A percentile compares a stretch with the other conserved stretches of the same genome.
These are phyloP conservation scores for Polymixis flavicincta DNA, from an alignment of 2,888 invertebrate species.

Conservation along the genomic window DNA sequence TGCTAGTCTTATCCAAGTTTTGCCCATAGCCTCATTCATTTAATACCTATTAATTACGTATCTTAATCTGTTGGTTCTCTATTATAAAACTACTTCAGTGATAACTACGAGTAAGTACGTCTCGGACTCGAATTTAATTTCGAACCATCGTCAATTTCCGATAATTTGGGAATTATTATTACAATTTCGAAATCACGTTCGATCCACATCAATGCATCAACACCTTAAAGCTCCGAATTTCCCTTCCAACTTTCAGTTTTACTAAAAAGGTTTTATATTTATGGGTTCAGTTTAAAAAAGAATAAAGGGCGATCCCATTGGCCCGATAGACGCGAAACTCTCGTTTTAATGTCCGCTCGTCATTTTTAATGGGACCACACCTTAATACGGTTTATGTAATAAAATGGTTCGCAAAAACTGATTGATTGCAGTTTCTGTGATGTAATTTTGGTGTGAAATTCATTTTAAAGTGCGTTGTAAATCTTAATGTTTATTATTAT, in stretches of 20 bases:
- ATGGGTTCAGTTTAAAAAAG: constrained; percentile 63
- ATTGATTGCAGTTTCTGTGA: constrained; percentile 69
- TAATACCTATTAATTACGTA: too few species aligned
- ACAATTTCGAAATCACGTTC: neutral
- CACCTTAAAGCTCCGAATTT: constrained; percentile 45
- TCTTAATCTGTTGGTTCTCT: too few species aligned
- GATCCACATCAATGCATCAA: constrained; percentile 25
- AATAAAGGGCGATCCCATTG: constrained; percentile 73
- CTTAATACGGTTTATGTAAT: constrained; percentile 66
- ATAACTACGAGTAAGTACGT: too few species aligned
- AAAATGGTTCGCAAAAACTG: constrained; percentile 63
- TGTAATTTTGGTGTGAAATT: constrained; percentile 65
- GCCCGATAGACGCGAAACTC: constrained; percentile 72
- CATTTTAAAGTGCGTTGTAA: constrained; percentile 26
- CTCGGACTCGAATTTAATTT: too few species aligned
- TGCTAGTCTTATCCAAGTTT: too few species aligned
- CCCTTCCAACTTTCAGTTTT: constrained; percentile 65
- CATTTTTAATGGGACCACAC: constrained; percentile 77
- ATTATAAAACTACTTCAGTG: too few species aligned
- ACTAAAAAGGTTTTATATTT: constrained; percentile 69
- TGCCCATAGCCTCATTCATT: too few species aligned
- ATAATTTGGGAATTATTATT: neutral
- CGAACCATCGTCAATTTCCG: neutral
- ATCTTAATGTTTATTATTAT: constrained; percentile 33
- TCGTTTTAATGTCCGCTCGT: constrained; percentile 75